Evolutionary conservation across 2,888 invertebrate genomes (phyloP).

Genomic region (Nineta flava): DNA sequence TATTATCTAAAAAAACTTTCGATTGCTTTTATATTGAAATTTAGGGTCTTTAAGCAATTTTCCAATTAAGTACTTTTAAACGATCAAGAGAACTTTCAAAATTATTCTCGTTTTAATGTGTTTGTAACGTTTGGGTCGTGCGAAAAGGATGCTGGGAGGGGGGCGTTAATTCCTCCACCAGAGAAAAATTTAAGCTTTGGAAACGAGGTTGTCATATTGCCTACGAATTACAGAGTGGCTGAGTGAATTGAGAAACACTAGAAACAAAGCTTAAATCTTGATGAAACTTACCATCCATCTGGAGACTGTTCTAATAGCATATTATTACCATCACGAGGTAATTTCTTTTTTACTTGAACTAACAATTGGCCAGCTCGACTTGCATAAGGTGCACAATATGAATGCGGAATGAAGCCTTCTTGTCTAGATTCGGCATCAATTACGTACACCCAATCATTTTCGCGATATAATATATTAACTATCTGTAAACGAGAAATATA

Average conservation of each 20-base stretch:
- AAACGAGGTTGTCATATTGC: not conserved
- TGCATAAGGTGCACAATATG: constrained; percentile 77
- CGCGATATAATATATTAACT: constrained; percentile 86
- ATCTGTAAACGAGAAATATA: constrained; percentile 32
- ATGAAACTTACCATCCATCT: constrained; percentile 4
- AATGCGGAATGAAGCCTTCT: constrained; percentile 90
- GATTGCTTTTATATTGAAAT: no score
- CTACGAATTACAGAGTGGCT: not conserved
- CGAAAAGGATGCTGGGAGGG: no score
- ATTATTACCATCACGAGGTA: constrained; percentile 46
- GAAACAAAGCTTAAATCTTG: not conserved
- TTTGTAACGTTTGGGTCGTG: no score
- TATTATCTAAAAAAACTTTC: not conserved
- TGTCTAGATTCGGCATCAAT: constrained; percentile 76
- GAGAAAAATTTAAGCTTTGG: not conserved
- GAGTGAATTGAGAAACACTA: not conserved
- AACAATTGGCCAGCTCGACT: constrained; percentile 58
- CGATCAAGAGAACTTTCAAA: no score
- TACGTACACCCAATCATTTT: constrained; percentile 96
- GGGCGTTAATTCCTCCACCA: not conserved
- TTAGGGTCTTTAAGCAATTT: no score
- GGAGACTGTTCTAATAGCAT: constrained; percentile 4
- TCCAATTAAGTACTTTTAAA: no score
- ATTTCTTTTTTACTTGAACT: constrained; percentile 63
- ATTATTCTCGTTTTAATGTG: no score